phyloP scores from a whole-genome alignment of 1,140 invertebrate species.

The Oscheius sp. region DNA sequence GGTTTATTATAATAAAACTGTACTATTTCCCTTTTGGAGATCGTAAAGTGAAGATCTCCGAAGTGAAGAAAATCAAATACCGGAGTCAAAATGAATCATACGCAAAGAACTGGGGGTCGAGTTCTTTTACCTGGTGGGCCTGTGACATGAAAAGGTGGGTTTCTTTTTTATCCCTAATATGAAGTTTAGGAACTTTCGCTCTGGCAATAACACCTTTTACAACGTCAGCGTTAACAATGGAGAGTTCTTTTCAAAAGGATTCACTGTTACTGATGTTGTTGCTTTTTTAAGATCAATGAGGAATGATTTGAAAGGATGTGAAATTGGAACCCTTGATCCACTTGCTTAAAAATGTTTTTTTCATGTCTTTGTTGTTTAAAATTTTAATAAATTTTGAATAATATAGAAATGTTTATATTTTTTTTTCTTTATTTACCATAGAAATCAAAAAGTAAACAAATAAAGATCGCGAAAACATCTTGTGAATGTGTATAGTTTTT shows the following conservation, averaged over 20 bases:
- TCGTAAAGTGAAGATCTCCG: background rate
- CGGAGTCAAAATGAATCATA: background rate
- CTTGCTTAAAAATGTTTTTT: background rate
- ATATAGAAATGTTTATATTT: too few species aligned
- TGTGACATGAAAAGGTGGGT: slow-evolving; percentile 14
- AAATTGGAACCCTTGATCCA: background rate
- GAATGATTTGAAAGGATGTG: background rate
- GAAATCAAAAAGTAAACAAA: too few species aligned
- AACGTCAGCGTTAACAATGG: slow-evolving; percentile 1
- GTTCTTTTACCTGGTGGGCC: background rate
- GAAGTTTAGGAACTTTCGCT: slow-evolving; percentile 10
- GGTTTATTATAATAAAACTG: background rate
- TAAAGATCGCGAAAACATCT: too few species aligned
- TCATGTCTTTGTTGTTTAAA: too few species aligned
- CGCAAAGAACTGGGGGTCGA: slow-evolving; percentile 10
- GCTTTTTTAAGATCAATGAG: background rate
- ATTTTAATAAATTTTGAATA: too few species aligned
- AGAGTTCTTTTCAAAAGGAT: background rate
- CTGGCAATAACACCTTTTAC: background rate
- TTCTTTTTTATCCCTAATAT: background rate
- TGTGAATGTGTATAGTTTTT: too few species aligned
- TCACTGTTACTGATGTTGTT: background rate
- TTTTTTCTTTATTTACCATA: too few species aligned
- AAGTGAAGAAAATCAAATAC: slow-evolving; percentile 3
- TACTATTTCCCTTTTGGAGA: slow-evolving; percentile 7